Evolutionary conservation across 2,113 vertebrate species (phyloP).

Genomic region (Montifringilla adamsi): DNA sequence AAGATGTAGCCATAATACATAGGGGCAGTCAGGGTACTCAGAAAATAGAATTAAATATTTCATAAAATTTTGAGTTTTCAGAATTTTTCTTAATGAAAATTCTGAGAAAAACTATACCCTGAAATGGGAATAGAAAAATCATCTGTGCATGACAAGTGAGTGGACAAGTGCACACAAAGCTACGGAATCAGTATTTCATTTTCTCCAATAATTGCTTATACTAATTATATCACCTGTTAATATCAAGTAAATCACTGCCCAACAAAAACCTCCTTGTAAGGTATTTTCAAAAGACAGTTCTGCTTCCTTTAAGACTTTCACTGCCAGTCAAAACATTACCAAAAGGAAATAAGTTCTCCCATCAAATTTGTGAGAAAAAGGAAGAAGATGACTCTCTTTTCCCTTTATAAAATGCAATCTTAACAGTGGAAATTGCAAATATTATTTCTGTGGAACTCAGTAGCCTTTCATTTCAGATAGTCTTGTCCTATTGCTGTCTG

Average conservation of each 20-base stretch:
- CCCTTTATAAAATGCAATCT: neutral
- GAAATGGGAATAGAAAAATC: neutral
- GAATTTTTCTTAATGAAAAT: neutral
- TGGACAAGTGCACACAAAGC: neutral
- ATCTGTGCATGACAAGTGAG: neutral
- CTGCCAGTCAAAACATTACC: neutral
- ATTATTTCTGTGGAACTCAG: neutral
- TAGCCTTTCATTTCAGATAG: neutral
- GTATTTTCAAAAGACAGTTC: neutral
- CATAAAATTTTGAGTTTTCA: neutral
- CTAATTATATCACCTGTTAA: neutral
- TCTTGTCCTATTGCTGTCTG: neutral
- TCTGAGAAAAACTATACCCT: neutral
- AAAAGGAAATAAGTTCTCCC: neutral
- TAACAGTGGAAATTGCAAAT: neutral
- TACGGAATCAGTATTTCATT: neutral
- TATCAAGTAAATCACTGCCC: neutral
- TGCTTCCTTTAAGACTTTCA: neutral
- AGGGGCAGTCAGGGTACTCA: neutral
- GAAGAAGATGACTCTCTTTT: neutral
- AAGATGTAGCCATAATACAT: neutral
- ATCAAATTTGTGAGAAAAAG: neutral
- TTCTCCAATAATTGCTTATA: neutral
- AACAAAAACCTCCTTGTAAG: neutral
- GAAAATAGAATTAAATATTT: neutral